Percentiles rank a stretch among this genome's conserved stretches.
Evolutionary conservation across 2,888 invertebrate genomes (phyloP).

Genomic region (Heterodera filipjevi): DNA sequence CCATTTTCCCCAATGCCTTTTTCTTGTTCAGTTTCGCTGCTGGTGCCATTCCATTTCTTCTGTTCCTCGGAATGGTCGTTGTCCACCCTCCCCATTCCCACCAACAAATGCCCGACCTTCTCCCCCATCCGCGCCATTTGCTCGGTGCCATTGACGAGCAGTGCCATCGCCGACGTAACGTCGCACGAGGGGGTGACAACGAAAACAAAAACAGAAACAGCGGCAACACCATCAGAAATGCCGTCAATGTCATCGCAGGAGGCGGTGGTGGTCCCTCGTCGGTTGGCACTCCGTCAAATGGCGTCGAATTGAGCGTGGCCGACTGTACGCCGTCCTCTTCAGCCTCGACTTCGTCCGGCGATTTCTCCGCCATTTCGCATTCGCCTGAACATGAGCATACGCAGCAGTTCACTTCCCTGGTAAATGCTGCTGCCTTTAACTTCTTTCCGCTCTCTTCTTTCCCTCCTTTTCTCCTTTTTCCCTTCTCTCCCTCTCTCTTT

Average conservation of each 20-base stretch:
- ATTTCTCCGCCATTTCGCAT: neutral
- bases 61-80: neutral
- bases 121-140: neutral
- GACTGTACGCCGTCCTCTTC: slow-evolving; percentile 2
- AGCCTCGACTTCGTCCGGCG: neutral
- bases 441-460: too few relatives aligned
- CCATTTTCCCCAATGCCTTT: neutral
- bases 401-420: neutral
- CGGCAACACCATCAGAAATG: neutral
- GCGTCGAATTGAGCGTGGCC: neutral
- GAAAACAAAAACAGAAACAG: neutral
- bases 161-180: neutral
- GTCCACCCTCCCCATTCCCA: neutral
- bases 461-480: neutral
- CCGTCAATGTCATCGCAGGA: neutral
- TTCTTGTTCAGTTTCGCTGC: neutral
- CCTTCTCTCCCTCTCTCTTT: too few relatives aligned
- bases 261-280: neutral
- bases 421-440: neutral
- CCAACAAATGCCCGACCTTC: neutral
- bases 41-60: neutral
- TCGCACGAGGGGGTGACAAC: too few relatives aligned
- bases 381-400: neutral
- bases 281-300: neutral
- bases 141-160: neutral